Evolutionary conservation across 2,888 invertebrate species (phyloP).

Genomic region (Taphrorychus bicolor): DNA sequence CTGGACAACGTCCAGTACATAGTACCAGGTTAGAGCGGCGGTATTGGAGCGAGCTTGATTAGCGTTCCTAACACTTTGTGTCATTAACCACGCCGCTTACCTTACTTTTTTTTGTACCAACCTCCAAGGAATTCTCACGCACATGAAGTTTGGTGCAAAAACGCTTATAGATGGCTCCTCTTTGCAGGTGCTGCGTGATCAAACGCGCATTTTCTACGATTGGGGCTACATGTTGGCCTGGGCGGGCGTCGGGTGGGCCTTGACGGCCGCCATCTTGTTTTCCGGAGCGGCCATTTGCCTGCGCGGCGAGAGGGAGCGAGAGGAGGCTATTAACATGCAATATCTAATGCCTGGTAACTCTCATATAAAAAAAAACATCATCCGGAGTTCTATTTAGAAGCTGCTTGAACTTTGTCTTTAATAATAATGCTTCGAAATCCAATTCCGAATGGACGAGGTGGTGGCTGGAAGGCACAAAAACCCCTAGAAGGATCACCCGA

Average conservation of each 20-base stretch:
- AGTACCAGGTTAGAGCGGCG: slow-evolving; percentile 74
- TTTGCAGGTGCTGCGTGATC: slow-evolving; percentile 81
- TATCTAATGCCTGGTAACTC: slow-evolving; percentile 93
- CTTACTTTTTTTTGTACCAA: slow-evolving; percentile 9
- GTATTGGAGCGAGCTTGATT: slow-evolving; percentile 14
- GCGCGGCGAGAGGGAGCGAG: slow-evolving; percentile 90
- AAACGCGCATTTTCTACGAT: slow-evolving; percentile 87
- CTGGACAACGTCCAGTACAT: slow-evolving; percentile 86
- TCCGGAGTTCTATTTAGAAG: slow-evolving; percentile 15
- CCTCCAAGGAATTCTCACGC: background rate
- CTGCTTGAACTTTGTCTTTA: background rate
- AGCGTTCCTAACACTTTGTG: slow-evolving; percentile 15
- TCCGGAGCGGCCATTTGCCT: slow-evolving; percentile 94
- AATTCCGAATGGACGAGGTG: slow-evolving; percentile 1
- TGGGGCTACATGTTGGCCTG: slow-evolving; percentile 98
- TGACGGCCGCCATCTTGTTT: slow-evolving; percentile 90
- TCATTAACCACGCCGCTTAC: background rate
- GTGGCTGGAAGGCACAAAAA: slow-evolving; percentile 1
- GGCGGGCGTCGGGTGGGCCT: slow-evolving; percentile 93
- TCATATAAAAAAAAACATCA: slow-evolving; percentile 14
- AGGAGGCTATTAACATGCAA: slow-evolving; percentile 97
- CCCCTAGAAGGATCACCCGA: slow-evolving; percentile 8
- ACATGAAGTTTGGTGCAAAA: slow-evolving; percentile 3
- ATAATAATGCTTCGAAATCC: background rate
- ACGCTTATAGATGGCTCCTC: slow-evolving; percentile 1